Evolutionary conservation across 2,113 vertebrate species (phyloP).

Genomic region (Acrocephalus arundinaceus): DNA sequence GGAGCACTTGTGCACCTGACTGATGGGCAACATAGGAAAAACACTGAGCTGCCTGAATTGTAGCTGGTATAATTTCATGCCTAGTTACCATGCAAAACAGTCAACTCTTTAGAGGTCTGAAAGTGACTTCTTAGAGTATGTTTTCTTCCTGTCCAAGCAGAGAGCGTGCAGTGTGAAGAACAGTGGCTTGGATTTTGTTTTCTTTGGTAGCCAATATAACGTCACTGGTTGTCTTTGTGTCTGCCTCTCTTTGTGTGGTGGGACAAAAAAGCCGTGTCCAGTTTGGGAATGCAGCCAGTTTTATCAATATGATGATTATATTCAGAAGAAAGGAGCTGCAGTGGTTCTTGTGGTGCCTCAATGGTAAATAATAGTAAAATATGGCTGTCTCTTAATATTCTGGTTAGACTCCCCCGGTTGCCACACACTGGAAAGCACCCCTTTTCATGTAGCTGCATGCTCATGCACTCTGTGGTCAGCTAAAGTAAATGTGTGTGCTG

Average conservation of each 20-base stretch:
- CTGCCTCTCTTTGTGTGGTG: constrained; percentile 40
- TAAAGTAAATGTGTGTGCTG: constrained; percentile 3
- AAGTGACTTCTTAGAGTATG: constrained; percentile 7
- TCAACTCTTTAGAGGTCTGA: background rate
- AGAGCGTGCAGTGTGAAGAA: background rate
- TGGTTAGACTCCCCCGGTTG: background rate
- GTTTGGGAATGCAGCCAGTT: constrained; percentile 13
- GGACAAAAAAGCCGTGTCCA: constrained; percentile 31
- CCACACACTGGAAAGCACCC: background rate
- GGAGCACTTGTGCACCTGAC: background rate
- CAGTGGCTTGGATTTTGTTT: constrained; percentile 40
- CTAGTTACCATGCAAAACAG: background rate
- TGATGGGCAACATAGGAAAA: background rate
- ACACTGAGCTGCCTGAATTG: background rate
- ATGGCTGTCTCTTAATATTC: background rate
- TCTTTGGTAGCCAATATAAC: constrained; percentile 20
- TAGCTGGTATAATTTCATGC: constrained; percentile 11
- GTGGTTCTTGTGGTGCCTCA: background rate
- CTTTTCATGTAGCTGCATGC: background rate
- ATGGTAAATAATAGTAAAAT: constrained; percentile 24
- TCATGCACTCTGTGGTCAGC: background rate
- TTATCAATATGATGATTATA: constrained; percentile 29
- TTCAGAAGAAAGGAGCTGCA: constrained; percentile 9
- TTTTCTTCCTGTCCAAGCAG: constrained; percentile 24
- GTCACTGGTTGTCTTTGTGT: constrained; percentile 39